Base-by-base conservation (phyloP, 2,888 invertebrate species). In the Petrolisthes manimaculis region DNA sequence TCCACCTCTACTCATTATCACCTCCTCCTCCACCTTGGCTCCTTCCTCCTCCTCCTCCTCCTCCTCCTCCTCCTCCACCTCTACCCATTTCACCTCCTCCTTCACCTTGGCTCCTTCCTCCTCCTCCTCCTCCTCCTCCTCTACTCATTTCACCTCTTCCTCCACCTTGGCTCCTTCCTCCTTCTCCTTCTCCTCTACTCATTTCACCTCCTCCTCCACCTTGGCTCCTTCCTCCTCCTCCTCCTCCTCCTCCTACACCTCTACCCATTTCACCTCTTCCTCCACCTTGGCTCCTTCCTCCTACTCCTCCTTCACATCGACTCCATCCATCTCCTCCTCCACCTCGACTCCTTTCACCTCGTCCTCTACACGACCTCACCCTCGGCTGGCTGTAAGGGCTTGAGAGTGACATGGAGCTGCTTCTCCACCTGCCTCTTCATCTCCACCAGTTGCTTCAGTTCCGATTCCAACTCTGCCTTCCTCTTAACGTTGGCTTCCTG, bases 401-500 rank as follows among this genome's bases (percentile, higher is more conserved):
- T n/a, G 74, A 4, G 2, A 18, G 74, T 14, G 5, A 37, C 67
- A 9, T 53, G 21, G 51, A 82, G 67, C 6, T 61, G 14, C 12
- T 61, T 67, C 51, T 82, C 67, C 67, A 82, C 67, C 51, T 67
- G 12, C 67, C 81, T 82, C 81, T 67, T 82, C 37, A 61, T 61
- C 3, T 67, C 12, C 4, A 37, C 14, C 67, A 82, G 81, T 12
- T 37, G 18, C 51, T 82, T 53, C 81, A 82, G 18, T 67, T 82
- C 18, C 14, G 4, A n/a, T 21, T 82, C 67, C 67, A 82, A 51
- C 37, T 67, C 4, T 0, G 18, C 67, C 51, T 67, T 82, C 81
- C 37, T 61, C 2, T 61, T 24, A 3, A 8, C 6, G 69, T 82
- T 82, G 18, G 67, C 37, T 1, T 67, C 67, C 21, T 67, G 51